Conservation (phyloP, 2,888 invertebrate genomes). For the Sycophila texana region DNA sequence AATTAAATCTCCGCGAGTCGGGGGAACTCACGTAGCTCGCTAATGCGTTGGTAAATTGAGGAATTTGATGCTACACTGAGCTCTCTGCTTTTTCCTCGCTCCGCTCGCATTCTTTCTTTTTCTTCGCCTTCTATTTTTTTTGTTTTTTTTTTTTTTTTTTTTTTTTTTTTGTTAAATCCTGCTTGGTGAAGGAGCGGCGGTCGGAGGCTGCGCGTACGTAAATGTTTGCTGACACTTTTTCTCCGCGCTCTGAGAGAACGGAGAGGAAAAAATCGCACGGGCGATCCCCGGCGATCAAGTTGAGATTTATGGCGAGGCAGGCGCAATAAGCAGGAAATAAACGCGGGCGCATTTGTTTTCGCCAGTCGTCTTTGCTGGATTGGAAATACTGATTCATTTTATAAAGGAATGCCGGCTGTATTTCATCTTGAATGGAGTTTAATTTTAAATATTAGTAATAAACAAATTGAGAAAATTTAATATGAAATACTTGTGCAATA, state of each 20-base stretch:
- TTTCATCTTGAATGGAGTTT: no score
- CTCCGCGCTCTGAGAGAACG: not conserved
- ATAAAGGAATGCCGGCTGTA: not conserved
- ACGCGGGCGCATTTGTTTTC: conserved; percentile 30
- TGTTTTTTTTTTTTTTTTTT: not conserved
- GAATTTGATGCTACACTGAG: conserved; percentile 46
- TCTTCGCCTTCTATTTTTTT: not conserved
- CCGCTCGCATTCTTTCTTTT: not conserved
- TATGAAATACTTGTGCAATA: no score
- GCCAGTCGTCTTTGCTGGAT: not conserved
- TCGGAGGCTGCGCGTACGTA: conserved; percentile 1
- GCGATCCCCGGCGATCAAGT: conserved; percentile 26
- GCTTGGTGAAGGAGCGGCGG: not conserved
- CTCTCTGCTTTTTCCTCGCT: conserved; percentile 14
- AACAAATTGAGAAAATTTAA: no score
- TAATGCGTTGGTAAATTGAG: conserved; percentile 51
- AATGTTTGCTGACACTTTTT: conserved; percentile 37
- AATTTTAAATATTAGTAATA: no score
- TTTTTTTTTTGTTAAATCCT: not conserved
- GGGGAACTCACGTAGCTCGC: conserved; percentile 37
- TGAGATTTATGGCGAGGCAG: conserved; percentile 21
- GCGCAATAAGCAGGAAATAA: conserved; percentile 35
- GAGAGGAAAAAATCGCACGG: conserved; percentile 15
- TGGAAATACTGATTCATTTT: conserved; percentile 30
- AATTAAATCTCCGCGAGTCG: conserved; percentile 44